Evolutionary conservation across 2,888 invertebrate species (phyloP), one percentile per base, ranked within the genome.

Genomic region (Perdita meconis): DNA sequence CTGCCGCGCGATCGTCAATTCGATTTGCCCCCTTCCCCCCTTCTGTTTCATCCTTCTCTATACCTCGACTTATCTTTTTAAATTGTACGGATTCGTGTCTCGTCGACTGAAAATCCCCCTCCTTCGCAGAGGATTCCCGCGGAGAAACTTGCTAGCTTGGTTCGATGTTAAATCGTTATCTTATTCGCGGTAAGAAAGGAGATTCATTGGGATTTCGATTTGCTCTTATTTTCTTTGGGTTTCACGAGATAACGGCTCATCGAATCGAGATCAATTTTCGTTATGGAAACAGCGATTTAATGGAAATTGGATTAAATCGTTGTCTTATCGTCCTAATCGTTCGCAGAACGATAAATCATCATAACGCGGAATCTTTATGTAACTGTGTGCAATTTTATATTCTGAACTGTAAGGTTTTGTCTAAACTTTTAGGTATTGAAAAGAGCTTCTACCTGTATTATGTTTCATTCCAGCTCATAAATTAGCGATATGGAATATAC

Each of bases 271-370:
- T 53, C 51, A 53, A 53, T 53, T 53, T 53, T n/a, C 26, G 8
- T 30, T 53, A 8, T 8, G 30, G 30, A 12, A 57, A 24, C 22
- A 26, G 4, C 12, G 10, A 3, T 26, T 16, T 34, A 56, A 71
- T 44, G 51, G 36, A 73, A 61, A 69, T 56, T 59, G 44, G 19
- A 44, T 44, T 44, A 44, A 44, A 44, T 44, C 44, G 44, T 44
- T 44, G 44, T 44, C 44, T 19, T 16, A n/a, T n/a, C n/a, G n/a
- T n/a, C n/a, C n/a, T n/a, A n/a, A n/a, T n/a, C n/a, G n/a, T n/a
- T n/a, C n/a, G n/a, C n/a, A n/a, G n/a, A n/a, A n/a, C n/a, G n/a
- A n/a, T n/a, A n/a, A n/a, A n/a, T n/a, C n/a, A n/a, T n/a, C n/a
- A n/a, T n/a, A n/a, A n/a, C n/a, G n/a, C n/a, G n/a, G n/a, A n/a